Base-by-base conservation (phyloP, 2,888 invertebrate genomes). In the Argyresthia albistria region DNA sequence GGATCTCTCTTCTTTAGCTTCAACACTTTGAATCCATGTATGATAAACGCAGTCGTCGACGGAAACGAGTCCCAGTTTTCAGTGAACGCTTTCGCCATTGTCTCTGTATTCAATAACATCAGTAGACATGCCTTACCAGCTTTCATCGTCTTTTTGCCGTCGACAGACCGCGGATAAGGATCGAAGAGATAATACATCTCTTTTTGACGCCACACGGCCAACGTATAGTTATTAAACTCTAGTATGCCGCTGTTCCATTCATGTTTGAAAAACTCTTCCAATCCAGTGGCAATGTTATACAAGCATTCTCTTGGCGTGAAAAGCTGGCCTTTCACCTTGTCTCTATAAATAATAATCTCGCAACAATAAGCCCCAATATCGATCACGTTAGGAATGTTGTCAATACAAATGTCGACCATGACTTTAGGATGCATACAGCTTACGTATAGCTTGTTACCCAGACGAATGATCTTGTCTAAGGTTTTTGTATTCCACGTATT, bases 181-280 rank as follows among this genome's bases (percentile, higher is more conserved):
- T 92, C 92, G 57, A 92, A 92, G 25, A 90, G 76, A 63, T 91
- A 92, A 63, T 74, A 91, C 82, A 90, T 90, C 43, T 90, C 89
- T 37, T 88, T 82, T 63, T 92, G 91, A 15, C 88, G 82, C 92
- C 92, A 92, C 10, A 92, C 63, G 0, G 88, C 91, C 35, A 92
- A 56, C n/a, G 81, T 67, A 39, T 81, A 88, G 55, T 88, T 89
- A 57, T 90, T 91, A 53, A 92, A 89, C 60, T 91, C 91, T 8
- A 92, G 61, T 53, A 91, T 80, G 49, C 83, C 87, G 58, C 81
- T 75, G 52, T 75, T 86, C 57, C 83, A 80, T 59, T 89, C 88
- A 8, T 78, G 86, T 54, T 75, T 80, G 59, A 90, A 90, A 61
- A 90, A 90, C 36, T 86, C 83, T 55, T 82, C 80, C 45, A 90